Percentiles rank a stretch among this genome's conserved stretches.
phyloP scores from a whole-genome alignment of 2,888 invertebrate species.

The Galerucella pusilla region DNA sequence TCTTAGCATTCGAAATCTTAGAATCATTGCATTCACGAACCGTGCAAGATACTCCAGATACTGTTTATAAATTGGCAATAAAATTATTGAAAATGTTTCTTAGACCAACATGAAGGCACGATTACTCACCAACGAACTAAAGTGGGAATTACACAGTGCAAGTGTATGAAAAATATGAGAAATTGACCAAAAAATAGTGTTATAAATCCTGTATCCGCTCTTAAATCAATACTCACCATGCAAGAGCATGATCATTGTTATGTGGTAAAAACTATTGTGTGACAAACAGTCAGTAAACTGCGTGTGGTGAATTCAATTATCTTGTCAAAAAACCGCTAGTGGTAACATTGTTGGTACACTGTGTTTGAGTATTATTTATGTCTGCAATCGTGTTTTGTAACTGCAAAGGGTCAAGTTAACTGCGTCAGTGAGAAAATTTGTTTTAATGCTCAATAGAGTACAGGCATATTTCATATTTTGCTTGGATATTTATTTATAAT shows the following conservation, averaged over 20 bases:
- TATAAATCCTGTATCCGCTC: not conserved
- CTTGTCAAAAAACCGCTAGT: conserved; percentile 17
- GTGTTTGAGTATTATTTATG: conserved; percentile 10
- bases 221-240: not conserved
- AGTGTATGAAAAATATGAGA: not conserved
- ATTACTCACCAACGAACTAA: too few relatives aligned
- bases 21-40: too few relatives aligned
- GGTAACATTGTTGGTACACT: conserved; percentile 10
- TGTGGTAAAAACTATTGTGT: conserved; percentile 14
- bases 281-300: conserved; percentile 12
- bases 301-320: conserved; percentile 18
- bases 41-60: too few relatives aligned
- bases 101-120: too few relatives aligned
- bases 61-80: too few relatives aligned
- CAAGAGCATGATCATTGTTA: conserved; percentile 5
- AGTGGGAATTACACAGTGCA: too few relatives aligned
- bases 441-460: not conserved
- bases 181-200: not conserved
- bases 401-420: not conserved
- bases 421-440: not conserved
- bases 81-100: too few relatives aligned
- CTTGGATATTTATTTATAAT: too few relatives aligned
- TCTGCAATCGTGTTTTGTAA: not conserved
- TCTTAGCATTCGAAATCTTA: too few relatives aligned
- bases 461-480: too few relatives aligned